Evolutionary conservation across 2,113 vertebrate species (phyloP).

Genomic region (Brachionichthys hirsutus): DNA sequence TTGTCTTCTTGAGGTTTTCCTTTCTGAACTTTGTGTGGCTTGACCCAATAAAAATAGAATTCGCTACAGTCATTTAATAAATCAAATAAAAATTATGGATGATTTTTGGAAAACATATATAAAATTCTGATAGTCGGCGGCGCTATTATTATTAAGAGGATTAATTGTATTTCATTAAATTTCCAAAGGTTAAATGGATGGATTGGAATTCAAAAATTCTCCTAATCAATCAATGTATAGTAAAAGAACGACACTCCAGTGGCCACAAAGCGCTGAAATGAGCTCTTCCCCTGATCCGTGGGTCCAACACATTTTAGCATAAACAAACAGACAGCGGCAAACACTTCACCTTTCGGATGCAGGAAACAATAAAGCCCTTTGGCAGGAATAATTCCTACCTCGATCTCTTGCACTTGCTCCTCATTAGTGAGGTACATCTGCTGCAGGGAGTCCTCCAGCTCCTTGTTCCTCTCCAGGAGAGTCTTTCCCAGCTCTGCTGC

Average conservation of each 20-base stretch:
- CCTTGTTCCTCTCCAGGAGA: slow-evolving; percentile 94
- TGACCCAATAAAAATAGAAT: too few relatives aligned
- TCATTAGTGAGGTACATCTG: slow-evolving; percentile 96
- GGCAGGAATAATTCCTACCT: slow-evolving; percentile 74
- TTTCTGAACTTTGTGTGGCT: too few relatives aligned
- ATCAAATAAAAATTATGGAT: neutral
- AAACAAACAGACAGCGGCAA: too few relatives aligned
- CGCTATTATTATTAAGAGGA: neutral
- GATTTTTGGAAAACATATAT: neutral
- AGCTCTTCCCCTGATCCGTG: too few relatives aligned
- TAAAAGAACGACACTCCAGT: too few relatives aligned
- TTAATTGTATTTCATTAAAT: neutral
- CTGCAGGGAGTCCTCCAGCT: slow-evolving; percentile 96
- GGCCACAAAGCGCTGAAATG: too few relatives aligned
- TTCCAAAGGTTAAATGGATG: too few relatives aligned
- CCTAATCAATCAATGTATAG: too few relatives aligned
- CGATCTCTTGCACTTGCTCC: slow-evolving; percentile 97
- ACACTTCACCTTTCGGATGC: too few relatives aligned
- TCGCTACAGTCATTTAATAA: neutral
- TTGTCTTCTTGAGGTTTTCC: too few relatives aligned
- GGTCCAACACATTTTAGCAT: too few relatives aligned
- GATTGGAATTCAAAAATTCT: neutral
- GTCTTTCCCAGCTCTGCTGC: slow-evolving; percentile 96
- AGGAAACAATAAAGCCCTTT: neutral
- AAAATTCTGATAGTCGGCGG: neutral